Evolutionary conservation across 2,888 invertebrate genomes (phyloP), one percentile per base, ranked within the genome.

Genomic region (Tyria jacobaeae): DNA sequence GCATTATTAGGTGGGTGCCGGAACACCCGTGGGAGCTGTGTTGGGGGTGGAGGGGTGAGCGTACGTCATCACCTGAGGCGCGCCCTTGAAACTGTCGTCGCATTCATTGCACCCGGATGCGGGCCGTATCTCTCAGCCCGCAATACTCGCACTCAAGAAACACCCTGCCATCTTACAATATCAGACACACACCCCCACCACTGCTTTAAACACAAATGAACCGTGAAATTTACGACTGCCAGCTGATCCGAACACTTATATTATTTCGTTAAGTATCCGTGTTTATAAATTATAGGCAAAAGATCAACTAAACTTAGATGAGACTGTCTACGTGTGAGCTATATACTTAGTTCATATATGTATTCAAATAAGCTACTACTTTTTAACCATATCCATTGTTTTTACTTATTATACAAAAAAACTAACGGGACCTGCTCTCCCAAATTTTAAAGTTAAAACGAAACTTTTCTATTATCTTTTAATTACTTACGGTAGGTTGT

Each of bases 1-100:
- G 94, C 94, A 94, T 94, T 94, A 94, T 94, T 93, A 94, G 94
- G 94, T 91, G 93, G 93, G 93, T 91, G 92, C 90, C 89, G 91
- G 89, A 90, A 90, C 90, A 89, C 90, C 90, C 89, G 86, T 87
- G 89, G 89, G 89, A 85, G 87, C 79, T 75, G 78, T 80, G 84
- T 78, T 75, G 83, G 82, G 86, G 84, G 86, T 73, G 84, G 87
- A 83, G 89, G 89, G 89, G 88, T 87, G 86, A 88, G 89, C 89
- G 91, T 92, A 92, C 93, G 93, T 93, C 93, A 93, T 91, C 93
- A 93, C 93, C 93, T 93, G 92, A 91, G 92, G 92, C 91, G 92
- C 90, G 93, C 88, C 94, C 94, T 93, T 94, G 93, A 93, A 93
- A 91, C 85, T 89, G 90, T 88, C 90, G 90, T 90, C 91, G 93